Evolutionary conservation across 2,113 vertebrate genomes (phyloP), one percentile per base, ranked within the genome.

Genomic region (Siniperca chuatsi): DNA sequence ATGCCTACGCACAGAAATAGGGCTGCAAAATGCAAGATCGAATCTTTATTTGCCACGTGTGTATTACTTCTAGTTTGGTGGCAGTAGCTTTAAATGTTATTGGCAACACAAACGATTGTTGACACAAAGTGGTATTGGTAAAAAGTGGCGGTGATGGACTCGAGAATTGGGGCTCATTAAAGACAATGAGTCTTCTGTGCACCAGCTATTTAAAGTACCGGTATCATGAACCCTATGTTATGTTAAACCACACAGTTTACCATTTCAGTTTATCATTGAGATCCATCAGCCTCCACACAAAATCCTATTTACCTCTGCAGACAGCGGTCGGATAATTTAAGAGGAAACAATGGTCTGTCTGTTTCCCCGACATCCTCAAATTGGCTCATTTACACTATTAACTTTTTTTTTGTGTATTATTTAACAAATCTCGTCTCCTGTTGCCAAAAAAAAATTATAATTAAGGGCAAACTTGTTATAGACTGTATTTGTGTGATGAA

Each of bases 61-160:
- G 21, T 62, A 44, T 40, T 58, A 23, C 46, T 9, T 29, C 5
- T 13, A 25, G 35, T 74, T 40, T 79, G 64, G 50, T 33, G 2
- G 57, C 65, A 21, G 21, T 12, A 23, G 60, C 70, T 46, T 66
- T 55, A 55, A 21, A 67, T 55, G 18, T 57, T 71, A 60, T 18
- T 66, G 85, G 66, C 81, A 73, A 54, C n/a, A 42, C 18, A 76
- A 82, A 68, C 11, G 1, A 15, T 35, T 69, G 23, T 42, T 68
- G 77, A 68, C 60, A 48, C 52, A 29, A 12, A 75, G 70, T 33
- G 4, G 20, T 50, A 29, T 40, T 68, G 37, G 58, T 86, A 54
- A 73, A 71, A 61, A 42, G 54, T 67, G 73, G 33, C 44, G 25
- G 60, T 60, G 44, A 81, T 66, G 75, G 40, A 54, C 37, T 68